Conservation (phyloP, 1,140 invertebrate species). For the Lucilia sericata region DNA sequence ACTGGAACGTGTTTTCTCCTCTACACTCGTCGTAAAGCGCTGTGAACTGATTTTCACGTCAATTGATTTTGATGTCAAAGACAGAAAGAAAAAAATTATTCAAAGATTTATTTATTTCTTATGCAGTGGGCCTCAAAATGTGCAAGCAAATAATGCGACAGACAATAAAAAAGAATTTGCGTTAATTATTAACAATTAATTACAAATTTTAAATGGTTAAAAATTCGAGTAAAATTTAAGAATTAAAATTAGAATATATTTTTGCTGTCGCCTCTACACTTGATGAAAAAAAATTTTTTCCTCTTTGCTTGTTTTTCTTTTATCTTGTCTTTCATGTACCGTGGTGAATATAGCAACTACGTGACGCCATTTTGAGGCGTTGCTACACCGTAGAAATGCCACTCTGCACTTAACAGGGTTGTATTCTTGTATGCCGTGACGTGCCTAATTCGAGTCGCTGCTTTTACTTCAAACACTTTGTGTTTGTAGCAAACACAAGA, state of each 20-base stretch:
- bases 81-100: neutral
- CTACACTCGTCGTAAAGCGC: neutral
- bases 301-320: constrained; percentile 26
- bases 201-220: constrained; percentile 17
- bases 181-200: neutral
- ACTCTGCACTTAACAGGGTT: neutral
- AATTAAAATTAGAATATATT: constrained; percentile 21
- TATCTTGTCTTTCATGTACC: constrained; percentile 21
- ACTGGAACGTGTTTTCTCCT: constrained; percentile 25
- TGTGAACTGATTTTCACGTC: constrained; percentile 17
- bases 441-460: no score
- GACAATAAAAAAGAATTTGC: neutral
- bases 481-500: no score
- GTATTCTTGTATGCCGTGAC: no score
- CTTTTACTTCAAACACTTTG: no score
- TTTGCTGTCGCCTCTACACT: constrained; percentile 26
- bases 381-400: neutral
- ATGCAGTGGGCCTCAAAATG: neutral
- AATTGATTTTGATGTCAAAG: constrained; percentile 17
- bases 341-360: neutral
- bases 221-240: neutral
- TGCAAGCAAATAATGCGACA: neutral
- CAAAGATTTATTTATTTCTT: neutral
- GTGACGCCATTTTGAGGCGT: constrained; percentile 21
- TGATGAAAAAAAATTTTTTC: constrained; percentile 11